These are phyloP conservation scores for Drosophila fulvimacula DNA, from an alignment of 2,888 invertebrate species.

Conservation along the genomic window DNA sequence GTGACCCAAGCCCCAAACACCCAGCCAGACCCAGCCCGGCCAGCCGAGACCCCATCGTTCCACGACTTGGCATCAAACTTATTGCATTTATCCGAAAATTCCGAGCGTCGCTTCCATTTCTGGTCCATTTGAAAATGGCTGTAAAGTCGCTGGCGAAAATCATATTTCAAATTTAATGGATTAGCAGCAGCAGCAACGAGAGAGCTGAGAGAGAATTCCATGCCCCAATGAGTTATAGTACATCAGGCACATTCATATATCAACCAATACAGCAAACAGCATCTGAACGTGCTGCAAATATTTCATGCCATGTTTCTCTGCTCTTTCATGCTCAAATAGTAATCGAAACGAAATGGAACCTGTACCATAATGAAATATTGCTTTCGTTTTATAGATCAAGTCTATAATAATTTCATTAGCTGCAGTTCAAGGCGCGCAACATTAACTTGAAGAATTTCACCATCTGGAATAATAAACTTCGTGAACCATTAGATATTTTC, in stretches of 20 bases:
- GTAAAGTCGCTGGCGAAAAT: slow-evolving; percentile 36
- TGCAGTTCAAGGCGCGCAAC: too few species aligned
- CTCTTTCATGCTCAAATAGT: slow-evolving; percentile 1
- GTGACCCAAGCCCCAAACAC: background rate
- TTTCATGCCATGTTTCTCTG: slow-evolving; percentile 17
- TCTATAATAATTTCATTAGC: slow-evolving; percentile 1
- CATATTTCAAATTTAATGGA: slow-evolving; percentile 73
- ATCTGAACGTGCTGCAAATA: slow-evolving; percentile 28
- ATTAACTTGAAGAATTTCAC: background rate
- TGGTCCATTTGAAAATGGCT: slow-evolving; percentile 23
- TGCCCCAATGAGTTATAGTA: slow-evolving; percentile 49
- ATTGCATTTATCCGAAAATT: slow-evolving; percentile 49
- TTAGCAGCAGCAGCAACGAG: slow-evolving; percentile 37
- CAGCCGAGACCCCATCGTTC: background rate
- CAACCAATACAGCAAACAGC: slow-evolving; percentile 24
- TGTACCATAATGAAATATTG: background rate
- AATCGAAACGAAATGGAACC: slow-evolving; percentile 8
- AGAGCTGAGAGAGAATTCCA: slow-evolving; percentile 30
- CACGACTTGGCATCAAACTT: slow-evolving; percentile 38
- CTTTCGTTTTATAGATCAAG: background rate
- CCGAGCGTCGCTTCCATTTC: slow-evolving; percentile 26
- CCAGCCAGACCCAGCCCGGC: background rate
- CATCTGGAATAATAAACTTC: too few species aligned
- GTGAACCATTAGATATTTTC: background rate
- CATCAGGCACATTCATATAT: slow-evolving; percentile 41